These are phyloP conservation scores for Mongoloraphidia duomilia DNA, from an alignment of 2,888 invertebrate species.

Conservation along the genomic window DNA sequence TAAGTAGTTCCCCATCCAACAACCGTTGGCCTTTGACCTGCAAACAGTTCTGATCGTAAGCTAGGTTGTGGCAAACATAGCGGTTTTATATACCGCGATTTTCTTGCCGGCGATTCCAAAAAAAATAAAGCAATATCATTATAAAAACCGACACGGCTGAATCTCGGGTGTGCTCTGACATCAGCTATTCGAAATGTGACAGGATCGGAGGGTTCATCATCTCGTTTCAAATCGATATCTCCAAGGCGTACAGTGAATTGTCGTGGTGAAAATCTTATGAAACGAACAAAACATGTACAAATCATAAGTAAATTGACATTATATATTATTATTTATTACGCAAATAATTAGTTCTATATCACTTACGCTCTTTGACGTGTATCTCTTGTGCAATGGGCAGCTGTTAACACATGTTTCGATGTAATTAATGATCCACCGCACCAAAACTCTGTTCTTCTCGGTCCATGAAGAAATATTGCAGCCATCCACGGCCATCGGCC, in stretches of 20 bases:
- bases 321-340: not conserved
- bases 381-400: slow-evolving; percentile 88
- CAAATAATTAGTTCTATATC: no score
- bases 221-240: slow-evolving; percentile 71
- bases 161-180: slow-evolving; percentile 69
- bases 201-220: slow-evolving; percentile 74
- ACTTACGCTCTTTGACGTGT: slow-evolving; percentile 77
- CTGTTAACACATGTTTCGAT: slow-evolving; percentile 68
- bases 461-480: slow-evolving; percentile 79
- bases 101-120: slow-evolving; percentile 57
- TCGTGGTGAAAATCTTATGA: slow-evolving; percentile 62
- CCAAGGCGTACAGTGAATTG: slow-evolving; percentile 83
- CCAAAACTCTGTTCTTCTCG: slow-evolving; percentile 78
- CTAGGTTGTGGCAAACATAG: slow-evolving; percentile 63
- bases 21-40: slow-evolving; percentile 67
- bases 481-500: slow-evolving; percentile 97
- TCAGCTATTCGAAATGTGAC: slow-evolving; percentile 64
- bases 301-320: not conserved
- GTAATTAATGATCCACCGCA: slow-evolving; percentile 83
- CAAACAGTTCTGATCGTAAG: slow-evolving; percentile 45
- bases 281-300: not conserved
- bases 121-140: slow-evolving; percentile 85
- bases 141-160: slow-evolving; percentile 83
- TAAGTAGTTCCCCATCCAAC: slow-evolving; percentile 88
- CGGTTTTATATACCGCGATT: slow-evolving; percentile 74